phyloP scores from a whole-genome alignment of 2,797 vertebrate genomes.

The Coluber constrictor region DNA sequence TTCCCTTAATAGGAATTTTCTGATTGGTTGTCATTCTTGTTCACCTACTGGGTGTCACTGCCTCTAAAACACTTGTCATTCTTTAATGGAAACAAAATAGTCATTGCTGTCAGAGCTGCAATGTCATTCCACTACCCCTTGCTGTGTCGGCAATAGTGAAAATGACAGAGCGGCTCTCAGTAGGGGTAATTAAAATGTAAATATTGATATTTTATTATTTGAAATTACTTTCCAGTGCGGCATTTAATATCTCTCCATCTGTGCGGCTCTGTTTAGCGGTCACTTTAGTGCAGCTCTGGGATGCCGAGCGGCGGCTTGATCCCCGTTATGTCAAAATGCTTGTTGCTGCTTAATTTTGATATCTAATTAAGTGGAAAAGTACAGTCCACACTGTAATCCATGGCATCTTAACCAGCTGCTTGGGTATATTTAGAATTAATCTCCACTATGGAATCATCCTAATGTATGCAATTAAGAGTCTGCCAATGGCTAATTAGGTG shows the following conservation, averaged over 20 bases:
- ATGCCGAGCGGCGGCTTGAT: slow-evolving; percentile 79
- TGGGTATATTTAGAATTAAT: slow-evolving; percentile 99
- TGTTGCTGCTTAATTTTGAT: slow-evolving; percentile 89
- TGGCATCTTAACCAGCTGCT: slow-evolving; percentile 92
- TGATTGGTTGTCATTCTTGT: slow-evolving; percentile 81
- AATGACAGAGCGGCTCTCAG: slow-evolving; percentile 86
- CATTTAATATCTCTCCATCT: slow-evolving; percentile 99
- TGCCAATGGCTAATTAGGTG: slow-evolving; percentile 99
- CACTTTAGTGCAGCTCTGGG: slow-evolving; percentile 90
- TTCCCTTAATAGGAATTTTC: slow-evolving; percentile 84
- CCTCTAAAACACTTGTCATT: slow-evolving; percentile 82
- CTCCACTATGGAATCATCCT: slow-evolving; percentile 98
- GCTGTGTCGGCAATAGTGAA: slow-evolving; percentile 81
- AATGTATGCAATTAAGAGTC: slow-evolving; percentile 99
- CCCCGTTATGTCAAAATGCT: slow-evolving; percentile 84
- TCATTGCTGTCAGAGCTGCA: slow-evolving; percentile 76
- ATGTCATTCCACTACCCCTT: slow-evolving; percentile 80
- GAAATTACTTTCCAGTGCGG: slow-evolving; percentile 95
- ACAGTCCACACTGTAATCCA: slow-evolving; percentile 89
- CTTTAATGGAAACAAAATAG: slow-evolving; percentile 83
- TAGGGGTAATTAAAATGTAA: slow-evolving; percentile 99
- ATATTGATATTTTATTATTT: slow-evolving; percentile 99
- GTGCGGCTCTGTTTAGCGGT: slow-evolving; percentile 90
- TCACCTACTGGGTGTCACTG: slow-evolving; percentile 76
- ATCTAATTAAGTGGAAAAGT: slow-evolving; percentile 95